A percentile compares a stretch with the other conserved stretches of the same genome.
Conservation (phyloP, 2,888 invertebrate species). For the Blera fallax region DNA sequence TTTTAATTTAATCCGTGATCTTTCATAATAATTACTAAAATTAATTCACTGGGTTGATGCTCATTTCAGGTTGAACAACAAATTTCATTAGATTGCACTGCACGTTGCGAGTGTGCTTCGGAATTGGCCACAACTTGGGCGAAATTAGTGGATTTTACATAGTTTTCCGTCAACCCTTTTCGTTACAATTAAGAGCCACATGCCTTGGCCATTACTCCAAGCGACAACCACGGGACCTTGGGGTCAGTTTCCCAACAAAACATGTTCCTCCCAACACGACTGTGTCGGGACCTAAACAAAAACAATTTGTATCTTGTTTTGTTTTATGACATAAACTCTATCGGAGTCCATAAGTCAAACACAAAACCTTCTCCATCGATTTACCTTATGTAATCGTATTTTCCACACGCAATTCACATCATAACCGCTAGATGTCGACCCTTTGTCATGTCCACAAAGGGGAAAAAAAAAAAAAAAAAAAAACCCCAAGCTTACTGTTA, state of each 20-base stretch:
- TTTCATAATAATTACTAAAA: neutral
- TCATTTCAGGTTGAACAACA: neutral
- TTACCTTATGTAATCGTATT: conserved; percentile 14
- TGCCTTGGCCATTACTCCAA: neutral
- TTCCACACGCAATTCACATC: conserved; percentile 32
- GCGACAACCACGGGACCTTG: neutral
- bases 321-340: neutral
- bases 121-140: neutral
- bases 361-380: neutral
- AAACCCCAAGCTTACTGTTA: conserved; percentile 34
- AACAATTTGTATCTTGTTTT: neutral
- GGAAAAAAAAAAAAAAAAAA: neutral
- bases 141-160: neutral
- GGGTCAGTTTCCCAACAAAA: neutral
- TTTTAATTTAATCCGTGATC: neutral
- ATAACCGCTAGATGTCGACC: conserved; percentile 53
- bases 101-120: neutral
- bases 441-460: conserved; percentile 7
- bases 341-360: neutral
- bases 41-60: too few relatives aligned
- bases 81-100: neutral
- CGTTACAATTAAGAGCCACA: neutral
- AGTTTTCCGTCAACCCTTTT: too few relatives aligned
- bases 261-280: too few relatives aligned
- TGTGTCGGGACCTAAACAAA: too few relatives aligned